Percentiles rank a stretch among this genome's conserved stretches.
phyloP scores from a whole-genome alignment of 2,888 invertebrate species.

The Gymnosoma rotundatum region DNA sequence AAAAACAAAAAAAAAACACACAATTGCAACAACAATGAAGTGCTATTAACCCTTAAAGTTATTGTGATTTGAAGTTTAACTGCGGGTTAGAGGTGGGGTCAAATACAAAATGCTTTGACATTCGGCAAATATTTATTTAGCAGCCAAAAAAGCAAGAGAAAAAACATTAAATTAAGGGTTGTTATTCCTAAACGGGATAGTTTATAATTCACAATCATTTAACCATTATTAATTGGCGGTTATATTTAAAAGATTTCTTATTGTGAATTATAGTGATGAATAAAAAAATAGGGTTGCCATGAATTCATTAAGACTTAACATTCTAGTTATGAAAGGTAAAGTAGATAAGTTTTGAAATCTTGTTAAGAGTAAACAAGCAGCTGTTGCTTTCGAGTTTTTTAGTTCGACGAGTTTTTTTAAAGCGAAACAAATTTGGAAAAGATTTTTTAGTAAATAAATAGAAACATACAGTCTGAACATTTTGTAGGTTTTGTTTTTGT shows the following conservation, averaged over 20 bases:
- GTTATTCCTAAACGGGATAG: conserved; percentile 77
- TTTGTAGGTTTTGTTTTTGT: no score
- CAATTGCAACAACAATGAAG: conserved; percentile 68
- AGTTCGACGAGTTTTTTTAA: no score
- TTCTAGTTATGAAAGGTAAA: no score
- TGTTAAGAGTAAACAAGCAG: no score
- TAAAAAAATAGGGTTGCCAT: conserved; percentile 61
- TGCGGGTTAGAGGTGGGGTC: conserved; percentile 78
- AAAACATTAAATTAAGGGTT: conserved; percentile 46
- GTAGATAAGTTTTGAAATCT: no score
- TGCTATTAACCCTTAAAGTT: conserved; percentile 77
- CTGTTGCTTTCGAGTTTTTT: no score
- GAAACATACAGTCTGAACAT: no score
- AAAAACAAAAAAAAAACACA: no score
- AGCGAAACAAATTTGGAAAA: no score
- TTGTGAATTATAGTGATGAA: conserved; percentile 63
- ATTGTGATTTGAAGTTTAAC: conserved; percentile 72
- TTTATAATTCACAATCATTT: conserved; percentile 57
- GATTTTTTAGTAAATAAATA: no score
- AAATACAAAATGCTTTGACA: conserved; percentile 70
- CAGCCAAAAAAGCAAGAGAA: neutral
- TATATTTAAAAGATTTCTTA: conserved; percentile 42
- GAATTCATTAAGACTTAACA: no score
- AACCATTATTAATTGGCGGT: conserved; percentile 50
- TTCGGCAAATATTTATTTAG: conserved; percentile 27